Base-by-base conservation (phyloP, 2,797 vertebrate genomes). In the Aeoliscus strigatus region DNA sequence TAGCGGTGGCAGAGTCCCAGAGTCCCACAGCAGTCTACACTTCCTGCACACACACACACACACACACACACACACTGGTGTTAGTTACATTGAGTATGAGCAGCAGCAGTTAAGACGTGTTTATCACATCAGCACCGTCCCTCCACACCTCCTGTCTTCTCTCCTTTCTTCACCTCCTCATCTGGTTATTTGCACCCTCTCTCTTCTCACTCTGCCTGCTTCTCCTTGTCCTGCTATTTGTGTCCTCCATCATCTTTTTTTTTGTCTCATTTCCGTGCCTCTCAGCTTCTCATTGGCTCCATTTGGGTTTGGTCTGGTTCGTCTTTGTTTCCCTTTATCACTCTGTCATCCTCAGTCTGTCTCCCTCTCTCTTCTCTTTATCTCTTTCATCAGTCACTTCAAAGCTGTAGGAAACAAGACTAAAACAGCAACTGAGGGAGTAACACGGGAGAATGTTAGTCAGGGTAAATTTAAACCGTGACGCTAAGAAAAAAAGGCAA, bases 31-130 rank as follows among this genome's bases (percentile, higher is more conserved):
- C 54, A 55, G 52, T 58, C 55, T 40, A 48, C 50, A 60, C 56
- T 66, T 77, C 62, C 68, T 66, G 66, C 36, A 57, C 39, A 45
- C 43, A 30, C 45, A 53, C 25, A 39, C 39, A 27, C 18, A n/a
- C n/a, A n/a, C 36, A 57, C 39, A 45, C 43, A 30, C 45, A 53
- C 25, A 39, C 39, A 27, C 18, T 24, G 29, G 55, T 72, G 36
- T 71, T 57, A 50, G 44, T 66, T 73, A 65, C 60, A 61, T 27
- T 65, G 12, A 67, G 60, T 58, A 56, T 62, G 51, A 38, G 47
- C 40, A 41, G 51, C 42, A 43, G 48, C 44, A 49, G 15, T 48
- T 72, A 36, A 39, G 47, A 70, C 59, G 63, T 42, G 25, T 37
- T 39, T 36, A 28, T 45, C 30, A 18, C 46, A 46, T 27, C 14